phyloP scores from a whole-genome alignment of 2,888 invertebrate genomes.

The Notocelia uddmanniana region DNA sequence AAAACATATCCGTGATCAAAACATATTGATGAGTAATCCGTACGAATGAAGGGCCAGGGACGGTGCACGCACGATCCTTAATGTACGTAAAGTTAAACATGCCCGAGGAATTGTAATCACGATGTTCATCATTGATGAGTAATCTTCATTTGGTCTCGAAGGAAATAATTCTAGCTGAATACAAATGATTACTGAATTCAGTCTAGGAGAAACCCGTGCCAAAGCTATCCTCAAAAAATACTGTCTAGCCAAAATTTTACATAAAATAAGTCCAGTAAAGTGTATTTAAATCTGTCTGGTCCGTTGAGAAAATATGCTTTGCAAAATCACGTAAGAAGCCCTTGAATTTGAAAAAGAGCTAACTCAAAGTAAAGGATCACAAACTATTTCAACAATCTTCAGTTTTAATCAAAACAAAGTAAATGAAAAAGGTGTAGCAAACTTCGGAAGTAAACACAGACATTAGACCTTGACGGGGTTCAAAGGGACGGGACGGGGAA shows the following conservation, averaged over 20 bases:
- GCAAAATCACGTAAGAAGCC: conserved; percentile 1
- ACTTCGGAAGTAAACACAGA: conserved; percentile 57
- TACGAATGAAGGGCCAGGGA: conserved; percentile 41
- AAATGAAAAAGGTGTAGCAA: conserved; percentile 35
- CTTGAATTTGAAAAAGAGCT: conserved; percentile 23
- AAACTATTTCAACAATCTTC: conserved; percentile 34
- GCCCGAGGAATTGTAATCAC: conserved; percentile 36
- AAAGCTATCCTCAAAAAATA: conserved; percentile 2
- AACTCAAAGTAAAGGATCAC: conserved; percentile 44
- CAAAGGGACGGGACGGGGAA: too few species aligned
- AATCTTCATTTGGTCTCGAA: conserved; percentile 32
- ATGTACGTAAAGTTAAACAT: conserved; percentile 42
- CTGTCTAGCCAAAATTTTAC: conserved; percentile 17
- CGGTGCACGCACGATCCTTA: conserved; percentile 42
- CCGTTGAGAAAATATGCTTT: neutral
- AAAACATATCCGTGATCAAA: conserved; percentile 34
- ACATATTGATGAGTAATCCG: conserved; percentile 44
- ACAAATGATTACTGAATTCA: neutral
- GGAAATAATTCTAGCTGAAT: conserved; percentile 20
- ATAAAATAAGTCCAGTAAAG: conserved; percentile 14
- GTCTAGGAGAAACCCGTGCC: conserved; percentile 4
- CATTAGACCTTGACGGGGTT: conserved; percentile 57
- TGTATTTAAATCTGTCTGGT: conserved; percentile 5
- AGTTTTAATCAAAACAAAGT: conserved; percentile 33
- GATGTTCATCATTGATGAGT: conserved; percentile 40